Base-by-base conservation (phyloP, 2,888 invertebrate genomes). In the Lepidochitona cinerea region DNA sequence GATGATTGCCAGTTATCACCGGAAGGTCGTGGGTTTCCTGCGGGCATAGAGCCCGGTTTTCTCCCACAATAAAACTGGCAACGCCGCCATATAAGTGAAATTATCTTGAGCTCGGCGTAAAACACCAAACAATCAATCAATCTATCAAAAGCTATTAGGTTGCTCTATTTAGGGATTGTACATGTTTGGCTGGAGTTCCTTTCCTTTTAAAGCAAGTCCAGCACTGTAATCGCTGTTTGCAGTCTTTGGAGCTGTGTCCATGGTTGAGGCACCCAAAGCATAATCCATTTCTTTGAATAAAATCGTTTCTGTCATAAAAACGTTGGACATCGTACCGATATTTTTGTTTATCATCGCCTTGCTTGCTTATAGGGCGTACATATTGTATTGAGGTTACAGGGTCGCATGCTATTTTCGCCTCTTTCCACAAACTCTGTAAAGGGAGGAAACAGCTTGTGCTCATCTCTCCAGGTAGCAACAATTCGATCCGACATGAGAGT, bases 191-290 rank as follows among this genome's bases (percentile, higher is more conserved):
- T n/a, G n/a, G n/a, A n/a, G n/a, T n/a, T n/a, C n/a, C n/a, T n/a
- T n/a, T n/a, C n/a, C n/a, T n/a, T n/a, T n/a, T n/a, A n/a, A n/a
- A n/a, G n/a, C 81, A 82, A 29, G 33, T 69, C 14, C 68, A 32
- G 69, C 81, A 82, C 23, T 33, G 73, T 35, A 49, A 41, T 68
- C 74, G 49, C 0, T 70, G 14, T 37, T n/a, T 72, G 68, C 82
- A 83, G 9, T 70, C 68, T 52, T 73, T 80, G 1, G 78, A 74
- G 14, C 72, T 36, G 53, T 83, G 83, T 4, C 81, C 81, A 18
- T 29, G 12, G 2, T 59, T 1, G n/a, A 83, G 49, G 70, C 82
- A 83, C 6, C 80, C 81, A 77, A 75, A 83, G 70, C 80, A 82
- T 6, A 81, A 68, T 4, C 73, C 70, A 12, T 79, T 72, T 14